Percentiles rank a stretch among this genome's conserved stretches.
Evolutionary conservation across 2,113 vertebrate genomes (phyloP).

Genomic region (Muntiacus reevesi): DNA sequence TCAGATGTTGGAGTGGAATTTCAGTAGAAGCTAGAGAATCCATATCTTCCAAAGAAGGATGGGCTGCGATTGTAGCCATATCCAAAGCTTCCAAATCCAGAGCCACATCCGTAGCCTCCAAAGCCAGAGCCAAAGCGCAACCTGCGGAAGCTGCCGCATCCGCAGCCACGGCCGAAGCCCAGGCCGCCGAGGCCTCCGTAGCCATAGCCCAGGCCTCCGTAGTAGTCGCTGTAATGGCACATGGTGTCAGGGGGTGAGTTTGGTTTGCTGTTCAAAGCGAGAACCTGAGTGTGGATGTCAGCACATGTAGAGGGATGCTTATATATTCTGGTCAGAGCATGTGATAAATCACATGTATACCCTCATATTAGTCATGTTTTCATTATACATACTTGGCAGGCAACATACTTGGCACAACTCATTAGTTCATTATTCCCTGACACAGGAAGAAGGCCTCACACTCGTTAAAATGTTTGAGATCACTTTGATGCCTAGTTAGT

Average conservation of each 20-base stretch:
- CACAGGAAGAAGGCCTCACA: not conserved
- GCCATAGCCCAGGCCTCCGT: fast-evolving
- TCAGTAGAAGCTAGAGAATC: not conserved
- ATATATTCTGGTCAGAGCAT: not conserved
- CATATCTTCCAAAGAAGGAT: not conserved
- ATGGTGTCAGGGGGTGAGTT: not conserved
- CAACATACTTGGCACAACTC: not conserved
- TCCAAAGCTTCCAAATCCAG: not conserved
- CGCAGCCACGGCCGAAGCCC: not conserved
- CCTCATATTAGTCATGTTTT: not conserved
- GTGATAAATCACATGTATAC: not conserved
- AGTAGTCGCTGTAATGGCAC: not conserved
- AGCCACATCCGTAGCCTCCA: not conserved
- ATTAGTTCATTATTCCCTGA: not conserved
- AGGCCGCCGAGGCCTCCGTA: not conserved
- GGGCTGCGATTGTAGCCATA: not conserved
- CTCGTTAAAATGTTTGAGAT: not conserved
- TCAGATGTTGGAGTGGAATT: not conserved
- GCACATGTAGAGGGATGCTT: not conserved
- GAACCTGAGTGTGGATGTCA: not conserved
- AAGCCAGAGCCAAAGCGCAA: not conserved
- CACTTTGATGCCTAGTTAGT: not conserved
- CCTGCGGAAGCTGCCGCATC: not conserved
- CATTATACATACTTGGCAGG: not conserved
- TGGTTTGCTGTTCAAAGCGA: not conserved